Percentiles rank a stretch among this genome's conserved stretches.
Conservation (phyloP, 2,888 invertebrate genomes). For the Lasioglossum calceatum region DNA sequence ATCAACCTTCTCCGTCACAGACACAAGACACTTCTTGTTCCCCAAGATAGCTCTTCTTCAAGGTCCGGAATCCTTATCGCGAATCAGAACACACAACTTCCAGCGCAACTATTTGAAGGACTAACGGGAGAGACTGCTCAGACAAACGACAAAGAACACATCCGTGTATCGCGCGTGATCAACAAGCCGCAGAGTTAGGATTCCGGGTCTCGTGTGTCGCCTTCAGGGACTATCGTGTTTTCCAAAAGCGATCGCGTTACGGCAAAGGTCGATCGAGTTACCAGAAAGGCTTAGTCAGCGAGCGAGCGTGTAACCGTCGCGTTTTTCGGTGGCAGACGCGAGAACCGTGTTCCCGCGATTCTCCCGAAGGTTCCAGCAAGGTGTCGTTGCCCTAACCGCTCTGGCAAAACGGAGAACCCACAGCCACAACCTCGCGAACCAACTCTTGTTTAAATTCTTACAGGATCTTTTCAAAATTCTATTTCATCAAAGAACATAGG, state of each 20-base stretch:
- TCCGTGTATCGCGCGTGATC: background rate
- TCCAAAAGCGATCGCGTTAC: slow-evolving; percentile 44
- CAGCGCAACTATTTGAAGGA: background rate
- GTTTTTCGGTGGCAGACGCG: background rate
- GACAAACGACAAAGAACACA: background rate
- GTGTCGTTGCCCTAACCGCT: slow-evolving; percentile 6
- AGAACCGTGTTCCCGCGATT: background rate
- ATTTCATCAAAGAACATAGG: too few species aligned
- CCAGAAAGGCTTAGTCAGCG: background rate
- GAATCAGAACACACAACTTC: background rate
- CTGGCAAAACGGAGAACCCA: background rate
- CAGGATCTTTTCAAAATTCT: too few species aligned
- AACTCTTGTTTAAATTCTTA: background rate
- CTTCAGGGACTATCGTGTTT: slow-evolving; percentile 25
- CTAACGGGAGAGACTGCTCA: background rate
- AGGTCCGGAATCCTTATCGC: background rate
- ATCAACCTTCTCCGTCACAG: background rate
- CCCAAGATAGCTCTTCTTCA: background rate
- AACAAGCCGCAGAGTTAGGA: background rate
- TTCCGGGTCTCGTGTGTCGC: background rate
- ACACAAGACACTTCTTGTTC: background rate
- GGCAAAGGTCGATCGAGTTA: slow-evolving; percentile 33
- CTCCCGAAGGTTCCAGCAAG: background rate
- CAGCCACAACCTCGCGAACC: background rate
- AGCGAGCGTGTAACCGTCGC: slow-evolving; percentile 7